Evolutionary conservation across 2,797 vertebrate genomes (phyloP).

Genomic region (Jordanella pulchra): DNA sequence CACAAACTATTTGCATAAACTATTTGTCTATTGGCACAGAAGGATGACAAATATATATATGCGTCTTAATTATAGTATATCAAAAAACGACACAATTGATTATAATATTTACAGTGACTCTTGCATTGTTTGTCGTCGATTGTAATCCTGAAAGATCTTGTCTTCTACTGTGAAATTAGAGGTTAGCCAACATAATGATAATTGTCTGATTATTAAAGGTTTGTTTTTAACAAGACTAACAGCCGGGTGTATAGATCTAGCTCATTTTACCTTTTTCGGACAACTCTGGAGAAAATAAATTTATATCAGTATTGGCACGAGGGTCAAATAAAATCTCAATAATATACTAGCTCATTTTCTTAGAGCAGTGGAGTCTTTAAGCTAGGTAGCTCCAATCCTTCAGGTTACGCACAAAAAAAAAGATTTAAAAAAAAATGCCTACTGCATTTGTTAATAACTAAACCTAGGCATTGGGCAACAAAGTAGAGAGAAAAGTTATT

Average conservation of each 20-base stretch:
- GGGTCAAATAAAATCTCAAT: background rate
- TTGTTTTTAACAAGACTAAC: no score
- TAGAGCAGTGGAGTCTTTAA: background rate
- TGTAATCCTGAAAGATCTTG: background rate
- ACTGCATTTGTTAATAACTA: background rate
- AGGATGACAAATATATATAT: no score
- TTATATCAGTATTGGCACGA: background rate
- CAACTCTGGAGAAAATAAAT: no score
- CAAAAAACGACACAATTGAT: background rate
- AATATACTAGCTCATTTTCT: background rate
- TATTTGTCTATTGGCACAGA: no score
- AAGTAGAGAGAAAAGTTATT: background rate
- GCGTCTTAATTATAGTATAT: no score
- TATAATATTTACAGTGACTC: background rate
- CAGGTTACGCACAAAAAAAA: background rate
- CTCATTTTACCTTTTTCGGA: background rate
- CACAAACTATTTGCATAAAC: no score
- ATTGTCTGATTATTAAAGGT: background rate
- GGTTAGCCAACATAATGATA: background rate
- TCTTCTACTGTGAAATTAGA: background rate
- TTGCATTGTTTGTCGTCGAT: background rate
- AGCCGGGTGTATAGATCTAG: background rate
- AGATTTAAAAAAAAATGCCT: background rate
- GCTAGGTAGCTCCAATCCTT: background rate
- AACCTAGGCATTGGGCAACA: background rate